Evolutionary conservation across 2,797 vertebrate species (phyloP).

Genomic region (Leptodactylus fallax): DNA sequence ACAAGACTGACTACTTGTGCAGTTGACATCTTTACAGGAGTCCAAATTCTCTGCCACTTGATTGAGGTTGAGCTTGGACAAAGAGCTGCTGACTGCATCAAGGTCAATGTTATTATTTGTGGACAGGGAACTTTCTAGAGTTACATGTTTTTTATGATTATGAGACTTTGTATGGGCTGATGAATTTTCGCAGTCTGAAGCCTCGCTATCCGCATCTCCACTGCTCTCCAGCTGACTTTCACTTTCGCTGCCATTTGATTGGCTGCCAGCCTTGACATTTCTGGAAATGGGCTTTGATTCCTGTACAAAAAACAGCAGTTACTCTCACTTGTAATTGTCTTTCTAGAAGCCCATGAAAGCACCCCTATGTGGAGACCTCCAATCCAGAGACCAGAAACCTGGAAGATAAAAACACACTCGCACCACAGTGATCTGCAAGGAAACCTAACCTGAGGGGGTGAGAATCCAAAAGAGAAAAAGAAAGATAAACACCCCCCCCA

Average conservation of each 20-base stretch:
- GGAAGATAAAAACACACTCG: too few species aligned
- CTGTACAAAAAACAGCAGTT: neutral
- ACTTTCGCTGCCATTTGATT: slow-evolving; percentile 87
- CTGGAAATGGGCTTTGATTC: slow-evolving; percentile 19
- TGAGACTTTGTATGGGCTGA: slow-evolving; percentile 62
- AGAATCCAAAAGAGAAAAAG: too few species aligned
- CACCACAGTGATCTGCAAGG: too few species aligned
- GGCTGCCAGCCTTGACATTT: slow-evolving; percentile 77
- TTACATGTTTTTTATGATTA: slow-evolving; percentile 27
- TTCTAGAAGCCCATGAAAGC: too few species aligned
- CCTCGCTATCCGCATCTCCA: slow-evolving; percentile 93
- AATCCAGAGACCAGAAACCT: too few species aligned
- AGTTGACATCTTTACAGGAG: slow-evolving; percentile 71
- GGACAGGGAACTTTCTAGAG: slow-evolving; percentile 25
- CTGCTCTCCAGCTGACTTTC: slow-evolving; percentile 83
- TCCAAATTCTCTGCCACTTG: slow-evolving; percentile 70
- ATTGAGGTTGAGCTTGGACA: slow-evolving; percentile 84
- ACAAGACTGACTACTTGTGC: slow-evolving; percentile 69
- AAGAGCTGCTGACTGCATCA: slow-evolving; percentile 78
- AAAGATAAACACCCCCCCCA: too few species aligned
- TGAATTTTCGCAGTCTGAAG: slow-evolving; percentile 88
- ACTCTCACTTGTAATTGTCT: too few species aligned
- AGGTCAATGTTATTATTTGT: neutral
- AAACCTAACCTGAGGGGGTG: too few species aligned
- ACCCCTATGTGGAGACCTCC: too few species aligned